Evolutionary conservation across 2,797 vertebrate species (phyloP), one percentile per base, ranked within the genome.

Genomic region (Erithacus rubecula): DNA sequence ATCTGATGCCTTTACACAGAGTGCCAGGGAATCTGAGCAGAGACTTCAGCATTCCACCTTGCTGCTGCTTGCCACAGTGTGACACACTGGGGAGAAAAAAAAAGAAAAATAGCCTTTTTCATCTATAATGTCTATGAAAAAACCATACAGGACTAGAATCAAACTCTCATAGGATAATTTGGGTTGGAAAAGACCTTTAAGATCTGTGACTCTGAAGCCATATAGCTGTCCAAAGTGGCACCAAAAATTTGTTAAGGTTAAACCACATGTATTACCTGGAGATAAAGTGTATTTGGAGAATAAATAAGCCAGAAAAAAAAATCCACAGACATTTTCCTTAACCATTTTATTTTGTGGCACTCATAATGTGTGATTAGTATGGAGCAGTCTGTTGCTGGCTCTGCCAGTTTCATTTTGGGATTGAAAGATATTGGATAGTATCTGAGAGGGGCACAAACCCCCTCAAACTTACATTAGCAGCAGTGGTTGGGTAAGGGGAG

Each of bases 71-170:
- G 49, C 47, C 72, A 75, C 23, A 83, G 22, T 2, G 1, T 20
- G 30, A 83, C 7, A 3, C 39, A 76, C 3, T 0, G 0, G 11
- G 8, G 11, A 17, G 19, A 52, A 6, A 36, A 55, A 55, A 13
- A 27, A 27, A n/a, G 18, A 34, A 10, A 39, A 36, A 27, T 5
- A 44, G 49, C 29, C 0, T 26, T 63, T 47, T 64, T 51, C 5
- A 17, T 39, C 34, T 62, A 11, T 59, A 22, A 47, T 4, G 1
- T 74, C 67, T 64, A 16, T 6, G 7, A 55, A 53, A 9, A 68
- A 88, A 32, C 0, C 37, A 75, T n/a, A 10, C 37, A 56, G 32
- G 64, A 84, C n/a, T 30, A 20, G 51, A 64, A 52, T 27, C n/a
- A 69, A 21, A 74, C 43, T 67, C 22, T 67, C 11, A 26, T 9